These are phyloP conservation scores for Parazoanthus darwini DNA, from an alignment of 92 coral and sea anemone species.

Conservation along the genomic window DNA sequence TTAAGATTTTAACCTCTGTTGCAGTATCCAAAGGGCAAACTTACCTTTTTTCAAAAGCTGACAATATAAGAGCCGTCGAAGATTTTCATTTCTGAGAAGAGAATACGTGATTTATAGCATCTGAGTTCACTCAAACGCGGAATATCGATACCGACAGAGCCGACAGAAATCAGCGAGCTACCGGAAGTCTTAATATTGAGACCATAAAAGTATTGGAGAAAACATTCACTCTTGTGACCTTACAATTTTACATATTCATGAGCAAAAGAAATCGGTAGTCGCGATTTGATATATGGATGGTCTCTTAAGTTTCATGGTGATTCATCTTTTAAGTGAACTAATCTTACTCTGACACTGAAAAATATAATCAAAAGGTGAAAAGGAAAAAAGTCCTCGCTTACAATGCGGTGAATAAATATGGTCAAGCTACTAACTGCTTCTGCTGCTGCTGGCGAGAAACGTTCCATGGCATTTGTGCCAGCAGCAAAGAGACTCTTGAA, in stretches of 20 bases:
- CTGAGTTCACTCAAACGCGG: conserved; percentile 9
- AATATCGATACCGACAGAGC: not conserved
- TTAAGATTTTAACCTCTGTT: not conserved
- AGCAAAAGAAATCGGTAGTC: not conserved
- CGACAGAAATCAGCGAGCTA: not conserved
- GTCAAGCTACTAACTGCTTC: conserved; percentile 1
- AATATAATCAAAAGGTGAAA: not conserved
- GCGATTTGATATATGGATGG: not conserved
- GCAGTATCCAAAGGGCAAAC: not conserved
- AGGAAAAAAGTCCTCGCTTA: no score
- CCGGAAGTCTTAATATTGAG: conserved; percentile 33
- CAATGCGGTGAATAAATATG: conserved; percentile 23
- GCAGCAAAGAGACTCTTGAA: not conserved
- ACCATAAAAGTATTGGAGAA: conserved; percentile 16
- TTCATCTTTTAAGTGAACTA: not conserved
- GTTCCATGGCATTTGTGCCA: conserved; percentile 27
- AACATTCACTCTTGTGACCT: not conserved
- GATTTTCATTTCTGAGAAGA: not conserved
- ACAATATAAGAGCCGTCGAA: not conserved
- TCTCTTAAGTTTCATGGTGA: not conserved
- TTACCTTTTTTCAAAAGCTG: not conserved
- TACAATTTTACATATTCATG: not conserved
- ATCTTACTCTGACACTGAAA: no score
- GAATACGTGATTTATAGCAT: not conserved
- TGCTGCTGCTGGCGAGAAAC: conserved; percentile 11